A percentile compares a stretch with the other conserved stretches of the same genome.
Conservation (phyloP, 2,888 invertebrate species). For the Liodrosophila aerea region DNA sequence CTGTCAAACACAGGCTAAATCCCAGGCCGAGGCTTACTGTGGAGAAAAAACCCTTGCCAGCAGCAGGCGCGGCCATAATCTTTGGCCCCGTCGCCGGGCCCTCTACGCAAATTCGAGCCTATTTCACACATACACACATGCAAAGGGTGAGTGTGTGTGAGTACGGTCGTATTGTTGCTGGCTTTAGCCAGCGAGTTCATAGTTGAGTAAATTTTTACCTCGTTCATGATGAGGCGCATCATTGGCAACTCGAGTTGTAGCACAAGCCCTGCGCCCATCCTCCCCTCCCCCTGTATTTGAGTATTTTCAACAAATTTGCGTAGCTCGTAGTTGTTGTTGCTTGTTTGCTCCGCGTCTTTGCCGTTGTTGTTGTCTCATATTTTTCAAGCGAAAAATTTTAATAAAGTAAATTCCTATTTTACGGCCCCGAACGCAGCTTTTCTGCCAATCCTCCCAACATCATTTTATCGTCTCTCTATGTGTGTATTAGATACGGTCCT, state of each 20-base stretch:
- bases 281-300: too few species aligned
- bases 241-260: constrained; percentile 45
- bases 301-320: constrained; percentile 54
- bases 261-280: too few species aligned
- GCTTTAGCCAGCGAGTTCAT: constrained; percentile 56
- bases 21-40: constrained; percentile 7
- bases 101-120: constrained; percentile 66
- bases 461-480: constrained; percentile 14
- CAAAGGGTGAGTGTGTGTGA: background rate
- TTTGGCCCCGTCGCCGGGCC: constrained; percentile 53
- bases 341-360: constrained; percentile 48
- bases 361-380: constrained; percentile 67
- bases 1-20: constrained; percentile 51
- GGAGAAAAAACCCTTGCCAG: constrained; percentile 51
- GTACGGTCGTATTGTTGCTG: constrained; percentile 6
- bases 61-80: constrained; percentile 58
- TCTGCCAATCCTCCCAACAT: background rate
- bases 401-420: constrained; percentile 78
- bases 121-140: constrained; percentile 43
- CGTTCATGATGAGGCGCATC: constrained; percentile 57
- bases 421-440: constrained; percentile 41
- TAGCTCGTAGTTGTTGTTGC: constrained; percentile 41
- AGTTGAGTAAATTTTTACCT: constrained; percentile 77
- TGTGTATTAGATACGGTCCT: constrained; percentile 42
- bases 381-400: constrained; percentile 75